Percentiles rank a stretch among this genome's conserved stretches.
These are phyloP conservation scores for Metalampra italica DNA, from an alignment of 2,888 invertebrate species.

Conservation along the genomic window DNA sequence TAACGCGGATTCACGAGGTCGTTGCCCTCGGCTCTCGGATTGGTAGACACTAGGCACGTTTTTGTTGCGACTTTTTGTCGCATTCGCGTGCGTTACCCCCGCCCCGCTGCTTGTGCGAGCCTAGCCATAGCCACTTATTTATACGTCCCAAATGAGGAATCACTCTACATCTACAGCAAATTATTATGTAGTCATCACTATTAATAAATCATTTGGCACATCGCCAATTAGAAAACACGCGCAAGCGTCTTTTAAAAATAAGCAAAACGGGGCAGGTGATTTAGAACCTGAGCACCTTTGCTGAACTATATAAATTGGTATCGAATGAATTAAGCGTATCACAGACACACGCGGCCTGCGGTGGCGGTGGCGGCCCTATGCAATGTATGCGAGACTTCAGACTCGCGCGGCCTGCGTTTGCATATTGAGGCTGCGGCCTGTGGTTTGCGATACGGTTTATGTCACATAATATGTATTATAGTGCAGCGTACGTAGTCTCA, in stretches of 20 bases:
- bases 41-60: conserved; percentile 59
- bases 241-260: conserved; percentile 11
- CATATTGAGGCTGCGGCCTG: no score
- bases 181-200: conserved; percentile 19
- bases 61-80: conserved; percentile 54
- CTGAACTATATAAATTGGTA: no score
- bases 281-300: not conserved
- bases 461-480: no score
- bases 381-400: no score
- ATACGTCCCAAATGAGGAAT: conserved; percentile 12
- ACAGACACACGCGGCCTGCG: no score
- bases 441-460: no score
- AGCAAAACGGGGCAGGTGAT: not conserved
- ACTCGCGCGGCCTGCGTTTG: no score
- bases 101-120: conserved; percentile 19
- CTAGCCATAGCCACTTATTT: conserved; percentile 14
- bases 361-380: no score
- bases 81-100: conserved; percentile 64
- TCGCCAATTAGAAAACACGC: conserved; percentile 18
- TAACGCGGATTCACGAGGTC: conserved; percentile 64
- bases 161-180: conserved; percentile 5
- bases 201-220: conserved; percentile 23
- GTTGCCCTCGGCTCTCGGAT: conserved; percentile 57
- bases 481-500: no score
- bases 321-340: no score